Evolutionary conservation across 2,797 vertebrate genomes (phyloP), one percentile per base, ranked within the genome.

Genomic region (Rhyacichthys aspro): DNA sequence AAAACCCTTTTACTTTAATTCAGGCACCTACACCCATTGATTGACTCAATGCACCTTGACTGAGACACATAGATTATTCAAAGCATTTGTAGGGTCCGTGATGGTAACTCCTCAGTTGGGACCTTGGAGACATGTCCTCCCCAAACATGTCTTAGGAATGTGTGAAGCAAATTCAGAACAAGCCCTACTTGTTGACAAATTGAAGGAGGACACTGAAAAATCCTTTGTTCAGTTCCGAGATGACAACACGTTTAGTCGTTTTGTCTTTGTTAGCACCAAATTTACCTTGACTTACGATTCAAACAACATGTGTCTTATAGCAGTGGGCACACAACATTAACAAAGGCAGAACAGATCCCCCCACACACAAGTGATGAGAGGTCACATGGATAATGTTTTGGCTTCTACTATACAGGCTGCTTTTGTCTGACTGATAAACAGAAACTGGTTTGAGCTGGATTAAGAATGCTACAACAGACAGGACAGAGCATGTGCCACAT

Each of bases 401-500:
- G 72, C 84, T 81, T 63, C 63, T 49, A 5, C 52, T 47, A 49
- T 76, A 70, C 76, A 69, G 72, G 67, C 73, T 59, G 72, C 63
- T 61, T 78, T 72, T 73, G 64, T 76, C 56, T 28, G 15, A 19
- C 75, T 74, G 88, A 89, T 88, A 89, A 89, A 89, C 86, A 87
- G 28, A 82, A 88, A 89, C 90, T 75, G 83, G 88, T 89, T 83
- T 79, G 45, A 82, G 63, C 87, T 73, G 86, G 90, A 61, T 77
- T 54, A 15, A 32, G 56, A 53, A 68, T 43, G 1, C 16, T 15
- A 53, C 15, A n/a, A 28, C 34, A 63, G 41, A 47, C 66, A 57
- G 52, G 11, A 38, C 33, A 53, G 17, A 32, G 44, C 28, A 18
- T 36, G 53, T 28, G 36, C 28, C 32, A 14, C 43, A 50, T 16